phyloP scores from a whole-genome alignment of 2,888 invertebrate species.

The Muschampia plurimacula region DNA sequence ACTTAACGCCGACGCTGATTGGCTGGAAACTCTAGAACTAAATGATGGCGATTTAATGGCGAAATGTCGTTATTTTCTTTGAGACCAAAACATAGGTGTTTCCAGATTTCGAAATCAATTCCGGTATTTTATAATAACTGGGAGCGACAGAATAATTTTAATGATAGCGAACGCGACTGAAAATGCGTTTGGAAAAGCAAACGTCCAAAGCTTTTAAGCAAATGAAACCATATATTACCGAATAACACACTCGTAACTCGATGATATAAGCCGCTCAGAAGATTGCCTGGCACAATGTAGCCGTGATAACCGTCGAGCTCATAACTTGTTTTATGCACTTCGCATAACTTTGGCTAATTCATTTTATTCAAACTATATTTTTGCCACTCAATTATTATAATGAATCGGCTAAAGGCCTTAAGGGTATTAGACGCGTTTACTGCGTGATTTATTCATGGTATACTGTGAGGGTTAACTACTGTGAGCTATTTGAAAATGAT shows the following conservation, averaged over 20 bases:
- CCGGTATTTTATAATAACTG: slow-evolving; percentile 50
- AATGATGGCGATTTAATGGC: slow-evolving; percentile 3
- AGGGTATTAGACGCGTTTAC: background rate
- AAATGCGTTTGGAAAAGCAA: slow-evolving; percentile 69
- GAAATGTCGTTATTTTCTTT: background rate
- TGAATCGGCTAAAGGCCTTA: background rate
- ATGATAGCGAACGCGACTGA: slow-evolving; percentile 67
- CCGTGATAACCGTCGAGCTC: slow-evolving; percentile 58
- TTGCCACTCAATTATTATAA: slow-evolving; percentile 7
- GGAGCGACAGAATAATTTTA: slow-evolving; percentile 69
- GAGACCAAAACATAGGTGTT: background rate
- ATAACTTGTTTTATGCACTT: slow-evolving; percentile 67
- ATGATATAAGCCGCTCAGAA: slow-evolving; percentile 75
- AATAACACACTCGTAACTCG: slow-evolving; percentile 76
- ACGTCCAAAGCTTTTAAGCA: slow-evolving; percentile 82
- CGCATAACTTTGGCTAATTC: slow-evolving; percentile 42
- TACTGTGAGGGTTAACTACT: no score
- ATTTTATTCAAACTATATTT: background rate
- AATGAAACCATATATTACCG: slow-evolving; percentile 81
- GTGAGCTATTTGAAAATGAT: no score
- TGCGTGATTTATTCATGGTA: background rate
- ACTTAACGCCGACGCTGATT: slow-evolving; percentile 9
- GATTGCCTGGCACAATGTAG: slow-evolving; percentile 74
- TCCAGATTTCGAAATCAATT: background rate
- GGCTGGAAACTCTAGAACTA: slow-evolving; percentile 11